These are phyloP conservation scores for Cossypha dichroa DNA, from an alignment of 2,797 vertebrate genomes.

Conservation along the genomic window DNA sequence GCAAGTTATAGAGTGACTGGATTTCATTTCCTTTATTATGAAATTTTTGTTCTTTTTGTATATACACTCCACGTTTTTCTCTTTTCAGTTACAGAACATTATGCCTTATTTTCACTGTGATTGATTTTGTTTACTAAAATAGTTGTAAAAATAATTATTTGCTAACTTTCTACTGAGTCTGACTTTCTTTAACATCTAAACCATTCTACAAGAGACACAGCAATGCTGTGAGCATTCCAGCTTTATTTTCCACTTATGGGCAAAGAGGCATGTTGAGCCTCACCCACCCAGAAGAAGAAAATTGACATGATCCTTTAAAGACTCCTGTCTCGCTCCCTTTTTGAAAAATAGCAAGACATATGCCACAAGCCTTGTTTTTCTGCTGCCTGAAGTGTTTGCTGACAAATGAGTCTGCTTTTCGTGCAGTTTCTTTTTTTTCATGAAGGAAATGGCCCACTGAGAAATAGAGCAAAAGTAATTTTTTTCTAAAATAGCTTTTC, in stretches of 20 bases:
- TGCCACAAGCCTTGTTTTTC: not conserved
- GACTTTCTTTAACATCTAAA: not conserved
- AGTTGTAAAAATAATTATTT: not conserved
- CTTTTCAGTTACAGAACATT: not conserved
- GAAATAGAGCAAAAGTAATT: not conserved
- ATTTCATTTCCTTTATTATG: not conserved
- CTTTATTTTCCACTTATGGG: not conserved
- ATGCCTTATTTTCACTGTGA: not conserved
- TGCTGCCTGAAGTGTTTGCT: not conserved
- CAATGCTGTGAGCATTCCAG: not conserved
- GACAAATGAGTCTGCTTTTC: conserved; percentile 25
- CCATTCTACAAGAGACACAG: not conserved
- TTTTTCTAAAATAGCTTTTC: not conserved
- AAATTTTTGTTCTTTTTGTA: not conserved
- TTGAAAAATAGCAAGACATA: conserved; percentile 23
- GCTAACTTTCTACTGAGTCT: not conserved
- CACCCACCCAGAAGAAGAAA: conserved; percentile 8
- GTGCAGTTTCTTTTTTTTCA: not conserved
- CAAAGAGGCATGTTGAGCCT: not conserved
- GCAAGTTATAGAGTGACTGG: not conserved
- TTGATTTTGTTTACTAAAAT: not conserved
- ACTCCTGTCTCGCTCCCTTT: not conserved
- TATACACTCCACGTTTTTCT: not conserved
- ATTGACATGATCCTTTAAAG: conserved; percentile 10
- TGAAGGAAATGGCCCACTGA: not conserved